Evolutionary conservation across 2,113 vertebrate genomes (phyloP), one percentile per base, ranked within the genome.

Genomic region (Zapus hudsonius): DNA sequence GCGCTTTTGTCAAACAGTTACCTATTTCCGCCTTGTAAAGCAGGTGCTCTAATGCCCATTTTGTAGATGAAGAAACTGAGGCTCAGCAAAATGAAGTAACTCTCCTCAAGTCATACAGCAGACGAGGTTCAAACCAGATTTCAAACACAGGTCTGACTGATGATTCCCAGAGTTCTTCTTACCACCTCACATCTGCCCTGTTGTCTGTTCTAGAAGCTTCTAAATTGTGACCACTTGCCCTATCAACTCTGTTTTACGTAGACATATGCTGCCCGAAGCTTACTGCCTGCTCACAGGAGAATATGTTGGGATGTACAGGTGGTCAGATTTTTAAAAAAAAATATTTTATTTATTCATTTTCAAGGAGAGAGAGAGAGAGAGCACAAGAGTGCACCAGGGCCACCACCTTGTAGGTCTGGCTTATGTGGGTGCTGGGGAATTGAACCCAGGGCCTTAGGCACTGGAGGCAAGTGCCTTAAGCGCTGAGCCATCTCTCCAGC

Each of bases 261-360:
- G 70, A 47, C 74, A 81, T 23, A 36, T 79, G 72, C 83, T 47
- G 23, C n/a, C 74, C 86, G 31, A 33, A 0, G 57, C 85, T 9
- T 76, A 57, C 67, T 57, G 29, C 55, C 84, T 25, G 3, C 67
- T 83, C 44, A 38, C 1, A 27, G 73, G 84, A 59, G 80, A 72
- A 61, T 67, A 61, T 0, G 23, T 13, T 69, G 22, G 52, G 75
- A 74, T 93, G 85, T 61, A 44, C 92, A 95, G 89, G 92, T 63
- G 57, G 74, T 85, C 93, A 94, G 76, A 70, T n/a, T 73, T 94
- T 61, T n/a, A n/a, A n/a, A n/a, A n/a, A n/a, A n/a, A n/a, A n/a
- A n/a, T n/a, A n/a, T n/a, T n/a, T n/a, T n/a, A n/a, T n/a, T n/a
- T n/a, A n/a, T n/a, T n/a, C n/a, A n/a, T n/a, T n/a, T n/a, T n/a